Percentiles rank a stretch among this genome's conserved stretches.
Evolutionary conservation across 1,140 invertebrate genomes (phyloP).

Genomic region (Drosophila pruinosa): DNA sequence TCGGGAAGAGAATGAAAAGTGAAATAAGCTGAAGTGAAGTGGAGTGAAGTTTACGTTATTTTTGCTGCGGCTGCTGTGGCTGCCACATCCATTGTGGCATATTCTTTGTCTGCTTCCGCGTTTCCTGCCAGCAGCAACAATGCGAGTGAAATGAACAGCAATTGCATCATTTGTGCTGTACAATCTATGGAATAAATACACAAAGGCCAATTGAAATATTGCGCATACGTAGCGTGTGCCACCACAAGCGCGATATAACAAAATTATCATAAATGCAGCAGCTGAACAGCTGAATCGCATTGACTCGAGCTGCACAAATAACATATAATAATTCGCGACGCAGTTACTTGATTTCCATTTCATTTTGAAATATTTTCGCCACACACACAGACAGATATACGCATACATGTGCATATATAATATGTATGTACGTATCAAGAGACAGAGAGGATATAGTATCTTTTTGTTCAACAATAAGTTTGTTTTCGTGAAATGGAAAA

Average conservation of each 20-base stretch:
- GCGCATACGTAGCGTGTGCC: slow-evolving; percentile 65
- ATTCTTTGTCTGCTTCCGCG: slow-evolving; percentile 24
- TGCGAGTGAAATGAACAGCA: slow-evolving; percentile 26
- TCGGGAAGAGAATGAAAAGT: background rate
- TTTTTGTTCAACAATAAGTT: slow-evolving; percentile 36
- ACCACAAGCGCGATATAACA: slow-evolving; percentile 4
- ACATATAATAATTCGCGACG: slow-evolving; percentile 52
- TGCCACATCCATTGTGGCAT: slow-evolving; percentile 12
- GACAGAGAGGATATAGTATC: slow-evolving; percentile 32
- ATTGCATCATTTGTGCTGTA: slow-evolving; percentile 61
- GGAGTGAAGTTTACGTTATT: slow-evolving; percentile 49
- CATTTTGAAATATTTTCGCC: slow-evolving; percentile 46
- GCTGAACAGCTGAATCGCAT: background rate
- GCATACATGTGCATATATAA: background rate
- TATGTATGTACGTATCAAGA: no score
- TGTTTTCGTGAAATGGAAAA: slow-evolving; percentile 54
- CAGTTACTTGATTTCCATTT: slow-evolving; percentile 74
- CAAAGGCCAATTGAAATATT: slow-evolving; percentile 57
- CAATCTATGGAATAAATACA: slow-evolving; percentile 25
- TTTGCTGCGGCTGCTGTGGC: slow-evolving; percentile 19
- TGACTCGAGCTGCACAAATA: slow-evolving; percentile 34
- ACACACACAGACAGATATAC: background rate
- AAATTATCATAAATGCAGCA: slow-evolving; percentile 52
- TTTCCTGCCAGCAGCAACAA: slow-evolving; percentile 35
- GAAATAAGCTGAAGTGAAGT: background rate